These are phyloP conservation scores for Vespertilio murinus DNA, from an alignment of 2,797 vertebrate genomes.

Conservation along the genomic window DNA sequence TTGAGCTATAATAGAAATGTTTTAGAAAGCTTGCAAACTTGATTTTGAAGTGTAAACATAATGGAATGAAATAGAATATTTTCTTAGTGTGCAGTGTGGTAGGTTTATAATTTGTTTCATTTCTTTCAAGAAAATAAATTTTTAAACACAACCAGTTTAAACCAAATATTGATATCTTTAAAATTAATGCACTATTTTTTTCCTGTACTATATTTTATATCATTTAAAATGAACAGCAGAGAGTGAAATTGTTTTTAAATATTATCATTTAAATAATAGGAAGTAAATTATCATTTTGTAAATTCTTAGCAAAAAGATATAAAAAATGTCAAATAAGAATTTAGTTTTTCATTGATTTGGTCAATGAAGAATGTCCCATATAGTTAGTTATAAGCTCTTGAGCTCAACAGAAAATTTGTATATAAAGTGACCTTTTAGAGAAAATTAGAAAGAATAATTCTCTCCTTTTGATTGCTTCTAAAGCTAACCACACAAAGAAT, in stretches of 20 bases:
- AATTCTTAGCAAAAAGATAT: slow-evolving; percentile 13
- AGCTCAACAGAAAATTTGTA: background rate
- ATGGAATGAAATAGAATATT: background rate
- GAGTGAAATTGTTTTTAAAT: slow-evolving; percentile 39
- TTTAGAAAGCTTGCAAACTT: slow-evolving; percentile 1
- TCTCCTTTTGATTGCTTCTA: background rate
- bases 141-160: background rate
- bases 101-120: background rate
- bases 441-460: background rate
- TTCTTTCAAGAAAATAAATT: background rate
- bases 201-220: background rate
- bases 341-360: slow-evolving; percentile 32
- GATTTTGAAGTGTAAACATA: slow-evolving; percentile 25
- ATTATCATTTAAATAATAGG: background rate
- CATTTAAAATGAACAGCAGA: slow-evolving; percentile 10
- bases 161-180: background rate
- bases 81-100: background rate
- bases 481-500: background rate
- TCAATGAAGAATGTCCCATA: background rate
- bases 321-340: background rate
- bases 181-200: slow-evolving; percentile 21
- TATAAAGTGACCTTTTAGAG: background rate
- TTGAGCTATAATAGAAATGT: background rate
- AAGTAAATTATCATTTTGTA: background rate
- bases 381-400: background rate